Percentiles rank a stretch among this genome's conserved stretches.
phyloP scores from a whole-genome alignment of 2,888 invertebrate species.

The Drosophila pullipes region DNA sequence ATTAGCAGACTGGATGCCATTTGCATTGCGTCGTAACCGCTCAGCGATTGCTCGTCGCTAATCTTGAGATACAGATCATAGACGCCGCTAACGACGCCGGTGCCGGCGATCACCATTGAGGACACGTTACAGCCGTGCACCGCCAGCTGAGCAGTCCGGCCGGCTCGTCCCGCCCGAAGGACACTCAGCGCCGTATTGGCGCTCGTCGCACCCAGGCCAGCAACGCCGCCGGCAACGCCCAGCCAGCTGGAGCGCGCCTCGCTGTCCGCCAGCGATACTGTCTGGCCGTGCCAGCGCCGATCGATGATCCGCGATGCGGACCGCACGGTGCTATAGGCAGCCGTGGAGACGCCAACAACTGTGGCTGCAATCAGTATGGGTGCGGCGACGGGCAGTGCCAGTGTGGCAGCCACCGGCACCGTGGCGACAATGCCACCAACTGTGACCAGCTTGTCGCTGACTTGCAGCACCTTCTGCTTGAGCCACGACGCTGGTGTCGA shows the following conservation, averaged over 20 bases:
- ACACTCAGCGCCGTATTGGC: conserved; percentile 61
- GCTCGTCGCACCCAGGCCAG: conserved; percentile 65
- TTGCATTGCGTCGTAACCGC: conserved; percentile 66
- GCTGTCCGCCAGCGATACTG: conserved; percentile 56
- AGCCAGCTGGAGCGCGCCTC: conserved; percentile 79
- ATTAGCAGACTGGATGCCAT: conserved; percentile 76
- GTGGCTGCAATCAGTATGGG: conserved; percentile 65
- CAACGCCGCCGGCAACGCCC: conserved; percentile 73
- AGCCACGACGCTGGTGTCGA: conserved; percentile 66
- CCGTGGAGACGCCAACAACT: conserved; percentile 58
- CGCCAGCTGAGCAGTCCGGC: conserved; percentile 60
- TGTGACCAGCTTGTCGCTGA: conserved; percentile 66
- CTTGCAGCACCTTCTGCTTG: conserved; percentile 43
- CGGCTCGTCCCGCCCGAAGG: conserved; percentile 41
- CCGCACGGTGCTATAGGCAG: conserved; percentile 68
- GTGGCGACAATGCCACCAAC: conserved; percentile 69
- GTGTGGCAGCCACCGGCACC: conserved; percentile 56
- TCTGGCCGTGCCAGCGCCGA: conserved; percentile 73
- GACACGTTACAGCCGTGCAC: conserved; percentile 73
- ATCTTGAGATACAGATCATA: conserved; percentile 75
- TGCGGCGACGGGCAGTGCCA: conserved; percentile 62
- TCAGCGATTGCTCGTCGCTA: conserved; percentile 66
- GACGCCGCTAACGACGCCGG: conserved; percentile 70
- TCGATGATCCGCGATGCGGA: conserved; percentile 63
- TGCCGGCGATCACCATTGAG: conserved; percentile 72